Conservation (phyloP, 2,113 vertebrate species). For the Diadophis punctatus region DNA sequence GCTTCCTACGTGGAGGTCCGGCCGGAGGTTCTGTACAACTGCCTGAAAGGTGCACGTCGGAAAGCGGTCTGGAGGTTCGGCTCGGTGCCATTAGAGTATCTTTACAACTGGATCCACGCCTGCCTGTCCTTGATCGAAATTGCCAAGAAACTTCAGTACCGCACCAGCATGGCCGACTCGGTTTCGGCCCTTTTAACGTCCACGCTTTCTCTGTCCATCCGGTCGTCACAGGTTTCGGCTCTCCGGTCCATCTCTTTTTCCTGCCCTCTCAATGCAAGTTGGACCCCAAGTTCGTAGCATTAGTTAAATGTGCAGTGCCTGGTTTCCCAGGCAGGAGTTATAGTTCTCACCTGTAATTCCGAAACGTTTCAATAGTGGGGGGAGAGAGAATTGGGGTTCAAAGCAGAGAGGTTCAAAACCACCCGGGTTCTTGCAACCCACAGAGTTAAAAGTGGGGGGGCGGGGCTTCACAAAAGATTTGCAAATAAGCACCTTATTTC, state of each 20-base stretch:
- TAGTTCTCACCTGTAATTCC: neutral
- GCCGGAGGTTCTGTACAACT: constrained; percentile 50
- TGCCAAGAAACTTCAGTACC: neutral
- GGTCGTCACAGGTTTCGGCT: neutral
- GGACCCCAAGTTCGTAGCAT: neutral
- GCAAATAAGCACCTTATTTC: neutral
- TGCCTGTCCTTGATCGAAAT: constrained; percentile 48
- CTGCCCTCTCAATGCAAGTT: neutral
- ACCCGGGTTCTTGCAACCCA: neutral
- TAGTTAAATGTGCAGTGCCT: rapidly evolving
- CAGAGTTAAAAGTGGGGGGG: no score
- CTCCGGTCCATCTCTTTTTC: neutral
- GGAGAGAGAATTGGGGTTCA: neutral
- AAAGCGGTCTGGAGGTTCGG: constrained; percentile 41
- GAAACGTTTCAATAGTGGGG: neutral
- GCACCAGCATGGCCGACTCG: neutral
- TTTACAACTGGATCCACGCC: constrained; percentile 64
- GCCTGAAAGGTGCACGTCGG: constrained; percentile 49
- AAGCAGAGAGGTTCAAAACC: neutral
- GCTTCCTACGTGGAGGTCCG: constrained; percentile 51
- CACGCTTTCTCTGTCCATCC: neutral
- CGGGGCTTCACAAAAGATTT: no score
- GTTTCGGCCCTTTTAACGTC: neutral
- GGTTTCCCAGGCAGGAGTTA: neutral
- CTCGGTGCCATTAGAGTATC: constrained; percentile 20